phyloP scores from a whole-genome alignment of 2,888 invertebrate species.

The Kryphioiulus occultus region DNA sequence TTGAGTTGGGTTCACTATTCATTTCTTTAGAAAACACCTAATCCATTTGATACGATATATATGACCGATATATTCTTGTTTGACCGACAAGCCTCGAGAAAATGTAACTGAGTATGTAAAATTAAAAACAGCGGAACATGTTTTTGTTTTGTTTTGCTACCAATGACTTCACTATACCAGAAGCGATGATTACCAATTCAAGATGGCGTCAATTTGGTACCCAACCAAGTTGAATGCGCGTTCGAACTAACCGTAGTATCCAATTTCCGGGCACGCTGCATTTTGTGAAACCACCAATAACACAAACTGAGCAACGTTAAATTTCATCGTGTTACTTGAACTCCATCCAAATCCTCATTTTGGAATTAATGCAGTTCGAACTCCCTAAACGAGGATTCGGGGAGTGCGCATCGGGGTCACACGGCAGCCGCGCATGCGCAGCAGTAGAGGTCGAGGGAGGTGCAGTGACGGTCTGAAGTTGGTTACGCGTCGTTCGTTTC shows the following conservation, averaged over 20 bases:
- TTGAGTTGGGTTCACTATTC: too few species aligned
- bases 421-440: neutral
- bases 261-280: neutral
- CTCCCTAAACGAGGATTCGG: neutral
- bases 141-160: too few species aligned
- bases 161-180: too few species aligned
- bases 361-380: neutral
- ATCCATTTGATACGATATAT: too few species aligned
- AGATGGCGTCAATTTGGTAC: neutral
- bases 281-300: neutral
- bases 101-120: too few species aligned
- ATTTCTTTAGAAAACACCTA: too few species aligned
- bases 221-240: neutral
- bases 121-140: too few species aligned
- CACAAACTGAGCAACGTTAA: too few species aligned
- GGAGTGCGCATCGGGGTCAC: neutral
- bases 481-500: neutral
- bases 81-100: too few species aligned
- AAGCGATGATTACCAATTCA: neutral
- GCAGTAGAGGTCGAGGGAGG: neutral
- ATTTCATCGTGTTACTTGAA: neutral
- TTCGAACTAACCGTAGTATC: neutral
- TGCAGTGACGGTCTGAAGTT: neutral
- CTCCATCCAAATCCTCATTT: neutral
- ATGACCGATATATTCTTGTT: too few species aligned